A percentile compares a stretch with the other conserved stretches of the same genome.
phyloP scores from a whole-genome alignment of 1,140 invertebrate species.

The Meloidogyne exigua region DNA sequence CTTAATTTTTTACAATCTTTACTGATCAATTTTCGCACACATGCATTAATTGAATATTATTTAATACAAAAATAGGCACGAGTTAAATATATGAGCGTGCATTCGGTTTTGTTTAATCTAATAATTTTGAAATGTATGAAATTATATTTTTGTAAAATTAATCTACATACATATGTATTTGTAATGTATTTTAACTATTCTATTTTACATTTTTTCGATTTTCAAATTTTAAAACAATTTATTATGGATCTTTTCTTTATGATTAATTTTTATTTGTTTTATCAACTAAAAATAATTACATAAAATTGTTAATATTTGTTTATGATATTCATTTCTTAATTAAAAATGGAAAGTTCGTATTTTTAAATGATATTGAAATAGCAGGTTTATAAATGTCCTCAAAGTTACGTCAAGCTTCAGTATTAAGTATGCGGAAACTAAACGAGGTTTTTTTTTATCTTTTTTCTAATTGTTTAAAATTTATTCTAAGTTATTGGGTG shows the following conservation, averaged over 20 bases:
- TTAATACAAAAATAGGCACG: not conserved
- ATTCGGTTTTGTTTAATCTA: not conserved
- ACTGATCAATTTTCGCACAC: conserved; percentile 2
- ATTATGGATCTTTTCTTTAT: not conserved
- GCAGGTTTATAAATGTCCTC: conserved; percentile 48
- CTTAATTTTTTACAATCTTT: not conserved
- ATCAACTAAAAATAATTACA: not conserved
- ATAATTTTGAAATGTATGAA: too few species aligned
- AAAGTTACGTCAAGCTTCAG: conserved; percentile 58
- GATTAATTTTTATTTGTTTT: not conserved
- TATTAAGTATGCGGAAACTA: conserved; percentile 54
- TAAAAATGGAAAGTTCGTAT: not conserved
- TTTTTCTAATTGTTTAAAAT: too few species aligned
- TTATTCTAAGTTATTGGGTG: conserved; percentile 53
- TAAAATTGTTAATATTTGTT: not conserved
- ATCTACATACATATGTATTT: too few species aligned
- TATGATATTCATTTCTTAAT: not conserved
- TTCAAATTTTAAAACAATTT: conserved; percentile 11
- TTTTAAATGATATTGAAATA: not conserved
- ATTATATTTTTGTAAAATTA: too few species aligned
- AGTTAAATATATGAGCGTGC: not conserved
- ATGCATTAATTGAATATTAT: not conserved
- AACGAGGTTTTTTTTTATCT: conserved; percentile 42
- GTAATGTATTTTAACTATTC: too few species aligned
- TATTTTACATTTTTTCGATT: too few species aligned